Evolutionary conservation across 1,140 invertebrate genomes (phyloP).

Genomic region (Nylanderia fulva): DNA sequence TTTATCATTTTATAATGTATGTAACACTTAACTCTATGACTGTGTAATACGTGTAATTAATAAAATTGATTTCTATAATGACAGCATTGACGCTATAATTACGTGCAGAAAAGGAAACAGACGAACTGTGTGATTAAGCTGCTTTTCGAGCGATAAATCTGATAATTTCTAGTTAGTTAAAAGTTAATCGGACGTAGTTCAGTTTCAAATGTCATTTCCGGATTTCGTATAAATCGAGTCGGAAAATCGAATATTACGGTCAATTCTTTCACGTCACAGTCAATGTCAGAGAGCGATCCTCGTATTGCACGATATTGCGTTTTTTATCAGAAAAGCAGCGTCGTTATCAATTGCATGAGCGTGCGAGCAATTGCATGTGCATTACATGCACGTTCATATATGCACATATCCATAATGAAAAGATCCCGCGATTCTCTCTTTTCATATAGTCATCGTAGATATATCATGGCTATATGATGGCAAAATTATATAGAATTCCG

Average conservation of each 20-base stretch:
- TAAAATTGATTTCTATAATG: background rate
- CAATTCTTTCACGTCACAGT: slow-evolving; percentile 42
- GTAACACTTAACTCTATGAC: background rate
- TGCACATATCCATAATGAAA: background rate
- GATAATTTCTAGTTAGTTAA: slow-evolving; percentile 15
- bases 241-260: slow-evolving; percentile 46
- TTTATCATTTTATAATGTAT: background rate
- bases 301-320: slow-evolving; percentile 68
- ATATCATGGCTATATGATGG: background rate
- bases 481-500: background rate
- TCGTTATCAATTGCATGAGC: slow-evolving; percentile 36
- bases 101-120: background rate
- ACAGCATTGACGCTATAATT: background rate
- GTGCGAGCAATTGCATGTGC: slow-evolving; percentile 14
- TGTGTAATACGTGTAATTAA: background rate
- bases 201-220: slow-evolving; percentile 63
- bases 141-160: background rate
- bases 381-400: slow-evolving; percentile 16
- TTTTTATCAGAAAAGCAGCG: slow-evolving; percentile 20
- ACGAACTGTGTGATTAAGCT: background rate
- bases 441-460: background rate
- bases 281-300: slow-evolving; percentile 69
- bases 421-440: background rate
- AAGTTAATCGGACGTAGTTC: slow-evolving; percentile 19
- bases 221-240: slow-evolving; percentile 57